Evolutionary conservation across 1,140 invertebrate species (phyloP).

Genomic region (Thaumetopoea pityocampa): DNA sequence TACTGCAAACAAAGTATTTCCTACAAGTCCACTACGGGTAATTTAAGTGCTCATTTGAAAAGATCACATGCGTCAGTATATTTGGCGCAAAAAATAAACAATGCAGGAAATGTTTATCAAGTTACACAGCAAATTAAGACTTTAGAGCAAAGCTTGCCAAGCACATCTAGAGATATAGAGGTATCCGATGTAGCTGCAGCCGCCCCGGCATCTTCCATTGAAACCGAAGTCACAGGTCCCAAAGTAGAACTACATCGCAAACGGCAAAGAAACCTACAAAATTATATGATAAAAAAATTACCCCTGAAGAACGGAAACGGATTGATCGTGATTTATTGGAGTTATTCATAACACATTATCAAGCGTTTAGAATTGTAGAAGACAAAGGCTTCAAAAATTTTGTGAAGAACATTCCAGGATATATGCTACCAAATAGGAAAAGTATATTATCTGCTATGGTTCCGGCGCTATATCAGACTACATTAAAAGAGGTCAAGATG

Average conservation of each 20-base stretch:
- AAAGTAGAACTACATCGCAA: neutral
- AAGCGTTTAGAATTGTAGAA: conserved; percentile 7
- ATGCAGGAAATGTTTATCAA: too few relatives aligned
- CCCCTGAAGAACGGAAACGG: conserved; percentile 1
- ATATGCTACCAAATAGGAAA: conserved; percentile 7
- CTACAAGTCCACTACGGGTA: too few relatives aligned
- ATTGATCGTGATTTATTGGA: conserved; percentile 8
- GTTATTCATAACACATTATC: conserved; percentile 4
- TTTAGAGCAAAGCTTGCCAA: too few relatives aligned
- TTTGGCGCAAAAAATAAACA: too few relatives aligned
- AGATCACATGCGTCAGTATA: too few relatives aligned
- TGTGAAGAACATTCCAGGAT: conserved; percentile 8
- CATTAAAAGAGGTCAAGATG: conserved; percentile 2
- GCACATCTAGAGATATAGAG: too few relatives aligned
- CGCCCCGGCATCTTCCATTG: too few relatives aligned
- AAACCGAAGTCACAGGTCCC: too few relatives aligned
- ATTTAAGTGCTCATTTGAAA: too few relatives aligned
- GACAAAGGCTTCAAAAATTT: conserved; percentile 8
- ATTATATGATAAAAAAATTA: conserved; percentile 5
- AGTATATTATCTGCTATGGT: conserved; percentile 8
- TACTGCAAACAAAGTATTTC: too few relatives aligned
- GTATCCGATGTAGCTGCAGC: too few relatives aligned
- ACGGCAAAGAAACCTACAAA: conserved; percentile 1
- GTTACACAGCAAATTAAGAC: too few relatives aligned
- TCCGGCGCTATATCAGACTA: conserved; percentile 4